phyloP scores from a whole-genome alignment of 2,113 vertebrate species.

The Ailuropoda melanoleuca region DNA sequence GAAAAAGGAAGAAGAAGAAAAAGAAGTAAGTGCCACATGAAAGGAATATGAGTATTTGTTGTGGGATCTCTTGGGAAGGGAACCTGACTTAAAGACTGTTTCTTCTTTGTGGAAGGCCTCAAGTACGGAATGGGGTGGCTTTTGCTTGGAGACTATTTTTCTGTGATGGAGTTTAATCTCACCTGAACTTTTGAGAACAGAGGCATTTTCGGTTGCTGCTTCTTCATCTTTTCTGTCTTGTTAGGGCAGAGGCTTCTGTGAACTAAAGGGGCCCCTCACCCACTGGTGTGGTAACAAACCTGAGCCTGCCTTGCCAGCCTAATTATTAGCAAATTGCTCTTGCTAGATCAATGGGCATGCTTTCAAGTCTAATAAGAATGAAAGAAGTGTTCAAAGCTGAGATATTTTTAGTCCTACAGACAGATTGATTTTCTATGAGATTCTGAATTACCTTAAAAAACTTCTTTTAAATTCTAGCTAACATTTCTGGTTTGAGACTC shows the following conservation, averaged over 20 bases:
- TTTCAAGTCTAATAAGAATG: slow-evolving; percentile 77
- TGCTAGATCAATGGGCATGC: slow-evolving; percentile 73
- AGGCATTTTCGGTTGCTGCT: neutral
- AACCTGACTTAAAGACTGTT: neutral
- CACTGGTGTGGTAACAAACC: slow-evolving; percentile 23
- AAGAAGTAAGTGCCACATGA: neutral
- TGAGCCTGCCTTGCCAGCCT: slow-evolving; percentile 46
- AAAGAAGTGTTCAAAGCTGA: slow-evolving; percentile 71
- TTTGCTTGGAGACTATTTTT: neutral
- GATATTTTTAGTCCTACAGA: slow-evolving; percentile 71
- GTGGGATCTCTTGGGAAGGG: neutral
- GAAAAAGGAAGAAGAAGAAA: neutral
- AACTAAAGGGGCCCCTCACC: neutral
- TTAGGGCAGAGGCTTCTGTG: slow-evolving; percentile 20
- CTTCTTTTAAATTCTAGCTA: slow-evolving; percentile 59
- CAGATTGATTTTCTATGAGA: slow-evolving; percentile 67
- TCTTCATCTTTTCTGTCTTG: neutral
- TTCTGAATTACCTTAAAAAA: slow-evolving; percentile 45
- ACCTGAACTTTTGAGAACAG: neutral
- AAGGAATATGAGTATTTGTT: neutral
- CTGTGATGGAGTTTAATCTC: neutral
- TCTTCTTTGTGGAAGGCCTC: neutral
- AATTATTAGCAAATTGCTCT: slow-evolving; percentile 76
- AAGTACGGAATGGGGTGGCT: neutral
- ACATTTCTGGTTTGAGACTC: slow-evolving; percentile 44